Base-by-base conservation (phyloP, 2,113 vertebrate species). In the Poeciliopsis prolifica region DNA sequence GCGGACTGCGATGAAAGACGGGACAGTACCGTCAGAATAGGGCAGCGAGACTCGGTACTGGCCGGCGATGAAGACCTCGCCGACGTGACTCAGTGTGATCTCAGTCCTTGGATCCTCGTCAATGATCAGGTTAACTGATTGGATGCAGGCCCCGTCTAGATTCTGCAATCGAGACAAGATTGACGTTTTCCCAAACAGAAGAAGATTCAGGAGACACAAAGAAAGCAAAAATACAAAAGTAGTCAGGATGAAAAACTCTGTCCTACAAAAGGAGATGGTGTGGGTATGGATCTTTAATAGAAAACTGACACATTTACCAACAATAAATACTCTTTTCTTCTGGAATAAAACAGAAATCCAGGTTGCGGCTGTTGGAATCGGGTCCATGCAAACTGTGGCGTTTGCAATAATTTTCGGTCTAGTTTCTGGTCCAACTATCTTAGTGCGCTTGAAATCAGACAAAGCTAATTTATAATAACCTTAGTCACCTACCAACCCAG, bases 1-100 rank as follows among this genome's bases (percentile, higher is more conserved):
- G 28, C 30, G 48, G 60, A 30, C 29, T 28, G 26, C 26, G 75
- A 74, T 81, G 63, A 79, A 75, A 80, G 80, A 76, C 5, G 33
- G 24, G 26, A 22, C 15, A 61, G 84, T 96, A 99, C 98, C 98
- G 17, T 99, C 97, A 48, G 92, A 95, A 69, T 98, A 99, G 60
- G 98, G 98, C 69, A 95, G 93, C 63, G 94, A 97, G 94, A 98
- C 92, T 91, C 96, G 97, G 95, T 98, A 97, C 82, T 97, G 97
- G 89, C 96, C 96, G 65, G 95, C 94, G 83, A 97, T 86, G 89
- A 96, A 96, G 81, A 99, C 93, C 81, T 98, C 97, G 65, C 98
- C 98, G 3, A 94, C 90, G 84, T 96, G 96, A 79, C 95, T 98
- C 94, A 99, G 85, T 26, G 95, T 98, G 85, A 99, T 94, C 94